Evolutionary conservation across 2,797 vertebrate genomes (phyloP).

Genomic region (Coendou prehensilis): DNA sequence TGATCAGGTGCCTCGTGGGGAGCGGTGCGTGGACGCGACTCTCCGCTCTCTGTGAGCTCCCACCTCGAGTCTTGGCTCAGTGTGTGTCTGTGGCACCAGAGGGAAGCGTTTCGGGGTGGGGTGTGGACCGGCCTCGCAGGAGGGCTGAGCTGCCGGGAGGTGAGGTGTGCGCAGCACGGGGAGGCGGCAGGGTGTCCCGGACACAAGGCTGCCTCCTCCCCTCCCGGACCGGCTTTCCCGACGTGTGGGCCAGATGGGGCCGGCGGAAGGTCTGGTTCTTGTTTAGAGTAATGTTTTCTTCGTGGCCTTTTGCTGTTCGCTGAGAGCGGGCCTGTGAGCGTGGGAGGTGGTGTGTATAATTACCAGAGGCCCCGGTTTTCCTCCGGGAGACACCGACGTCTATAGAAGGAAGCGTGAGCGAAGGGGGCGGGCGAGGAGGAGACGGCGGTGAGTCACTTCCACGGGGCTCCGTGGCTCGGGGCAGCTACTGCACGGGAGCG

Average conservation of each 20-base stretch:
- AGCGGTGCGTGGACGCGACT: fast-evolving
- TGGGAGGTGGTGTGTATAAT: slow-evolving; percentile 19
- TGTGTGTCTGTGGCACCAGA: neutral
- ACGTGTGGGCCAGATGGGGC: fast-evolving
- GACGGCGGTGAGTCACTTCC: neutral
- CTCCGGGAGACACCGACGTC: neutral
- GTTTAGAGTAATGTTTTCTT: neutral
- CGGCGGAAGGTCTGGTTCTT: neutral
- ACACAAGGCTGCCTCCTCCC: fast-evolving
- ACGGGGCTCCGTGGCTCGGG: fast-evolving
- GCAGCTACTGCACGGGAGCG: fast-evolving
- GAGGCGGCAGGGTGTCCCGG: neutral
- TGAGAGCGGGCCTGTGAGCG: neutral
- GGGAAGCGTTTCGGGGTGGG: neutral
- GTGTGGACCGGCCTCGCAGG: too few relatives aligned
- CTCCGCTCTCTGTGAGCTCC: neutral
- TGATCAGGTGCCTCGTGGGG: neutral
- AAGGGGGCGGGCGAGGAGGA: neutral
- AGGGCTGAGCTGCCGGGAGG: neutral
- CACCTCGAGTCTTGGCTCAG: neutral
- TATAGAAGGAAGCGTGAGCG: neutral
- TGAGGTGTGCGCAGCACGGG: fast-evolving
- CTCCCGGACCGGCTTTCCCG: neutral
- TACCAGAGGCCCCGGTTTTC: neutral
- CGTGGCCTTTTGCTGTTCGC: neutral